Base-by-base conservation (phyloP, 2,797 vertebrate genomes). In the Florisuga fusca region DNA sequence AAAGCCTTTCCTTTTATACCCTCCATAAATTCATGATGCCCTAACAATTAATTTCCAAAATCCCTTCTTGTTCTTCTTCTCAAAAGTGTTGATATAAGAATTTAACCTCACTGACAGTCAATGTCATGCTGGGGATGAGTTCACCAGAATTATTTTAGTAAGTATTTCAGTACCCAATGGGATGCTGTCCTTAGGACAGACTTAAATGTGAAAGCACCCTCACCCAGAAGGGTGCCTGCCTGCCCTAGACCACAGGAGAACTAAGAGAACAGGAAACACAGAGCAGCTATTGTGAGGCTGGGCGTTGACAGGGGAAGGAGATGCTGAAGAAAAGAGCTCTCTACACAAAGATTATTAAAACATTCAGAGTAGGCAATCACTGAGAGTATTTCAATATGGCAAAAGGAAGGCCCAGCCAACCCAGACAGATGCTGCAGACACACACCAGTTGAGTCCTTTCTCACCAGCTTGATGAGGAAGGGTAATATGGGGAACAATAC, bases 341-440 rank as follows among this genome's bases (percentile, higher is more conserved):
- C 76, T 22, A 10, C 3, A 2, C 17, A 62, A 61, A 89, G 22
- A 27, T 62, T 20, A 45, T 4, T 8, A 71, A 38, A 26, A 18
- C 12, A 58, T 71, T 59, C 77, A 63, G 21, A 34, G 45, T n/a
- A 91, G 45, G 19, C 48, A 68, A 48, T 19, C 10, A 20, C 51
- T 0, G 0, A 41, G 20, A 3, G 4, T 63, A 55, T 41, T 75
- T 83, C 23, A 41, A 15, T 26, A 66, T 0, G 36, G 25, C 45
- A 73, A 59, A 84, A 87, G 36, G 29, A 59, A 83, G 43, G 43
- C 27, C 82, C 9, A 2, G 22, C 20, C 90, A 90, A 54, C 46
- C 46, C 76, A 91, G 26, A 76, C 51, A 57, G 48, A 76, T 4
- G 2, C 12, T 23, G 36, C 51, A 76, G 63, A 86, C 14, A 58